Conservation (phyloP, 2,113 vertebrate genomes). For the Cygnus buccinator region DNA sequence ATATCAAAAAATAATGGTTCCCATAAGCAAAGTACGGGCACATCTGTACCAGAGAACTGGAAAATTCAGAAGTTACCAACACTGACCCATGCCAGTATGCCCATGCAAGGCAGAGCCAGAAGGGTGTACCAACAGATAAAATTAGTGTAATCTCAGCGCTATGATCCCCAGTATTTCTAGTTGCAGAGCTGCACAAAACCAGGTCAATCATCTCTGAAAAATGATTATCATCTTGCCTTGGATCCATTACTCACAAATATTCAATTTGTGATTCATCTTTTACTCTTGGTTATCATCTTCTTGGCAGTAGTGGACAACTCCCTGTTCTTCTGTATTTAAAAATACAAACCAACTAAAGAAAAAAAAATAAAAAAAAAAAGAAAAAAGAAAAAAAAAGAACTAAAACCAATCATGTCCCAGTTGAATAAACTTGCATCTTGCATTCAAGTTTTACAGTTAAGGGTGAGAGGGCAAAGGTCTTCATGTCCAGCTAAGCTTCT, state of each 20-base stretch:
- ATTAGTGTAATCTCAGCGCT: neutral
- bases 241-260: neutral
- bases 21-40: neutral
- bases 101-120: neutral
- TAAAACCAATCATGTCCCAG: neutral
- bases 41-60: neutral
- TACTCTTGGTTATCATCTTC: neutral
- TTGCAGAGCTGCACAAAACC: neutral
- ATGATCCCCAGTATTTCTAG: neutral
- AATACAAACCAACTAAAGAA: neutral
- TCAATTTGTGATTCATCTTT: neutral
- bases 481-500: neutral
- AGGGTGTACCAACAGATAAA: neutral
- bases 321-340: neutral
- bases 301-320: neutral
- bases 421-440: neutral
- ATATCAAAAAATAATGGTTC: neutral
- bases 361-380: neutral
- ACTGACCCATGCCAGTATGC: neutral
- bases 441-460: neutral
- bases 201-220: neutral
- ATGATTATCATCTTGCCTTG: neutral
- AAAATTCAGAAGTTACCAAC: neutral
- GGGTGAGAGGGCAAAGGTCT: neutral
- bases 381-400: neutral